phyloP scores from a whole-genome alignment of 2,113 vertebrate genomes.

The Pelecanoides urinatrix region DNA sequence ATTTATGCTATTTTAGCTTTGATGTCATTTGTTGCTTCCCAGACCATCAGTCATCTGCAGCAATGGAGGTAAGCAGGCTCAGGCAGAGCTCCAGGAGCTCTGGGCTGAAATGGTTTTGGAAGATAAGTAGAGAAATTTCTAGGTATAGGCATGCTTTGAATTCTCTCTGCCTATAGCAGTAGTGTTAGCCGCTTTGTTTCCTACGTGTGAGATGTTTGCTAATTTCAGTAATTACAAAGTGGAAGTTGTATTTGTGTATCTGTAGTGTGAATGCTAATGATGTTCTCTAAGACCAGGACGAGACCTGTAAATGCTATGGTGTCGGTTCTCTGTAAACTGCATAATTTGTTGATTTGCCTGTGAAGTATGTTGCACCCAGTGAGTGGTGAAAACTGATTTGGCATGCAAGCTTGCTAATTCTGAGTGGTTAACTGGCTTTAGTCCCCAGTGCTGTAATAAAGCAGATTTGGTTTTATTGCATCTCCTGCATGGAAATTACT shows the following conservation, averaged over 20 bases:
- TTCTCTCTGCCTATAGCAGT: background rate
- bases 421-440: slow-evolving; percentile 34
- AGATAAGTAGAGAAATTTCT: background rate
- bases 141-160: background rate
- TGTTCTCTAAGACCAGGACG: background rate
- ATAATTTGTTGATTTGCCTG: slow-evolving; percentile 52
- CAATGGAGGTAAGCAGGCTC: background rate
- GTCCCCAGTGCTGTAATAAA: slow-evolving; percentile 31
- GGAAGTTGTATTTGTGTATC: background rate
- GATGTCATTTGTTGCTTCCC: slow-evolving; percentile 10
- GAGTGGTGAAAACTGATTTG: slow-evolving; percentile 36
- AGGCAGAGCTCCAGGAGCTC: background rate
- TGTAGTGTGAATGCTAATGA: background rate
- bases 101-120: background rate
- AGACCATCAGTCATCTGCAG: background rate
- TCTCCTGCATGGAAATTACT: slow-evolving; percentile 43
- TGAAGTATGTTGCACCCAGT: slow-evolving; percentile 4
- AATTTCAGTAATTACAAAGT: background rate
- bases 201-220: background rate
- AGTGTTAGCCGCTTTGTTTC: background rate
- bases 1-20: background rate
- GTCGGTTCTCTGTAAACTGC: background rate
- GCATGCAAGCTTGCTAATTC: background rate
- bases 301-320: slow-evolving; percentile 21
- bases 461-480: slow-evolving; percentile 21